These are phyloP conservation scores for Pseudococcus jackbeardsleyi DNA, from an alignment of 2,888 invertebrate genomes.

Conservation along the genomic window DNA sequence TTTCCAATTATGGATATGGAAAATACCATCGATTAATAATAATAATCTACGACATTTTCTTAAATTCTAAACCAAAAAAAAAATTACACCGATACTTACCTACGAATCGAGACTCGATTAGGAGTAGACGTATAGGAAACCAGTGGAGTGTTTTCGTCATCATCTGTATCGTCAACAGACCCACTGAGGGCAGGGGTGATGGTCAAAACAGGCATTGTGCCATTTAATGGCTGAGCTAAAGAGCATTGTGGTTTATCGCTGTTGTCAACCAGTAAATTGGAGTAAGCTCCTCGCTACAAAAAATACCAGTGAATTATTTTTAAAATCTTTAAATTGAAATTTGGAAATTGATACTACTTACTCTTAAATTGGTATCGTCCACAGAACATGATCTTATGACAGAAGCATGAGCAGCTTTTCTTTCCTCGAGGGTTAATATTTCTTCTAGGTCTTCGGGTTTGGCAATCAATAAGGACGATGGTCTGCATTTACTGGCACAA, in stretches of 20 bases:
- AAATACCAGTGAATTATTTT: background rate
- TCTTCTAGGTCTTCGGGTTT: slow-evolving; percentile 60
- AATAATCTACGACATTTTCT: no score
- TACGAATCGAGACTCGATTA: background rate
- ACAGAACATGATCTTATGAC: slow-evolving; percentile 60
- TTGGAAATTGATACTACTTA: background rate
- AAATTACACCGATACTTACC: slow-evolving; percentile 6
- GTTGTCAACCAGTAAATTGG: slow-evolving; percentile 50
- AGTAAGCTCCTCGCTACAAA: slow-evolving; percentile 50
- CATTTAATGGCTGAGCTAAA: slow-evolving; percentile 13
- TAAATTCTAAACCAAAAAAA: background rate
- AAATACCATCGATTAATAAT: no score
- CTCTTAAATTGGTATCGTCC: slow-evolving; percentile 59
- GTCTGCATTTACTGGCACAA: slow-evolving; percentile 35
- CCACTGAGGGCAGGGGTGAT: slow-evolving; percentile 65
- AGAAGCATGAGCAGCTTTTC: slow-evolving; percentile 60
- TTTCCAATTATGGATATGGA: no score
- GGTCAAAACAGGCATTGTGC: slow-evolving; percentile 59
- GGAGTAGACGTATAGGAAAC: slow-evolving; percentile 70
- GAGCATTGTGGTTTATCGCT: background rate
- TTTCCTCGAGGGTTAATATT: slow-evolving; percentile 53
- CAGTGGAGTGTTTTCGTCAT: slow-evolving; percentile 80
- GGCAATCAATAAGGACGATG: slow-evolving; percentile 59
- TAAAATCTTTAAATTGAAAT: background rate
- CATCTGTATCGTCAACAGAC: slow-evolving; percentile 68